These are phyloP conservation scores for Hypsopygia costalis DNA, from an alignment of 2,888 invertebrate genomes.

Conservation along the genomic window DNA sequence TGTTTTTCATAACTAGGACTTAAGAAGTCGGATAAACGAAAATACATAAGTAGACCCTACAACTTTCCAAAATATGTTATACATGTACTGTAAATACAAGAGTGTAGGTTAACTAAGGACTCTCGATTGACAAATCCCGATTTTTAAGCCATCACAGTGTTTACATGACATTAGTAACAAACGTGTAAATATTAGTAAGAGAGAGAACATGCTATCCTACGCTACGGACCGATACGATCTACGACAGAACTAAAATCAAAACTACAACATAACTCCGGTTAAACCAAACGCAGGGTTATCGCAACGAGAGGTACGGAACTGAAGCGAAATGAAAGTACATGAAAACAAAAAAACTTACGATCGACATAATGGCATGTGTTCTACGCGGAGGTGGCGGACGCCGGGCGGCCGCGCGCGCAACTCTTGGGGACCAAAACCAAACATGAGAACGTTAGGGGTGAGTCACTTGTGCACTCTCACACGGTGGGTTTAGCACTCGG, in stretches of 20 bases:
- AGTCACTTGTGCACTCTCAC: conserved; percentile 53
- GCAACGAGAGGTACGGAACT: conserved; percentile 25
- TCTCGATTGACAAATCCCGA: too few species aligned
- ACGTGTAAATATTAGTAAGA: conserved; percentile 30
- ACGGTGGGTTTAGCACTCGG: conserved; percentile 38
- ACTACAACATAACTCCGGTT: conserved; percentile 19
- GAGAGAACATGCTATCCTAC: conserved; percentile 34
- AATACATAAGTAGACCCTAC: conserved; percentile 2
- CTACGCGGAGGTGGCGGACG: conserved; percentile 27
- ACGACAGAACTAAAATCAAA: conserved; percentile 24
- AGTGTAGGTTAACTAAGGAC: too few species aligned
- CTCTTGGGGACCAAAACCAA: conserved; percentile 33
- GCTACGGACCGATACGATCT: conserved; percentile 36
- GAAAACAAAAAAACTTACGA: conserved; percentile 62
- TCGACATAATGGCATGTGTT: conserved; percentile 75
- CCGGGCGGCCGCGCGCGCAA: conserved; percentile 23
- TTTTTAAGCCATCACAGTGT: conserved; percentile 32
- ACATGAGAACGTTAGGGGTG: conserved; percentile 25
- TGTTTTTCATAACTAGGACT: neutral
- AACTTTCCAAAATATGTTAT: neutral
- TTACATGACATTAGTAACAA: conserved; percentile 31
- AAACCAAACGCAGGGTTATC: conserved; percentile 20
- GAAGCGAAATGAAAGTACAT: conserved; percentile 31
- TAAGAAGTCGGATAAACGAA: neutral
- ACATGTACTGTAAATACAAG: too few species aligned